These are phyloP conservation scores for Malurus melanocephalus DNA, from an alignment of 2,113 vertebrate genomes.

Conservation along the genomic window DNA sequence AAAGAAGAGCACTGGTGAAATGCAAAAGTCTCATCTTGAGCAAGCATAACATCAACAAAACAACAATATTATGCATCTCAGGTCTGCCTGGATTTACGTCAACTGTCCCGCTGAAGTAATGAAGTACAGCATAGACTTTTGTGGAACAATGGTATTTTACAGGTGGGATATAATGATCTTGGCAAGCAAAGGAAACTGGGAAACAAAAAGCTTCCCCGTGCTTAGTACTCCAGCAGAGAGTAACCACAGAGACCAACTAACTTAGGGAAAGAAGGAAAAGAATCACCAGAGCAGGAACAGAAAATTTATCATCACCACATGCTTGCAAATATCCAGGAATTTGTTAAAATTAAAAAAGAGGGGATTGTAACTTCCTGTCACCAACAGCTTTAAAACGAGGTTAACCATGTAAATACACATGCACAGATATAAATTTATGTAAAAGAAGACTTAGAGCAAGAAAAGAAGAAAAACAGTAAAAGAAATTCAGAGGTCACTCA, in stretches of 20 bases:
- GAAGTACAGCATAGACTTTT: not conserved
- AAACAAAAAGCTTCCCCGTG: not conserved
- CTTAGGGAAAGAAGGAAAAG: not conserved
- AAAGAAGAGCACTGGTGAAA: not conserved
- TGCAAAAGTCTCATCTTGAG: fast-evolving
- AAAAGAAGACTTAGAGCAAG: not conserved
- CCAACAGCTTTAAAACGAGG: not conserved
- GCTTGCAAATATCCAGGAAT: not conserved
- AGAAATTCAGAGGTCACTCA: not conserved
- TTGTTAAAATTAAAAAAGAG: not conserved
- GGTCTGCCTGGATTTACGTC: not conserved
- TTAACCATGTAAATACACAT: not conserved
- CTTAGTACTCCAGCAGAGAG: not conserved
- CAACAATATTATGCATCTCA: not conserved
- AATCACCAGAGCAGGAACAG: not conserved
- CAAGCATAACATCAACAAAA: not conserved
- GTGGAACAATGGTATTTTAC: not conserved
- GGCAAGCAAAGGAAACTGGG: not conserved
- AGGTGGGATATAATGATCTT: not conserved
- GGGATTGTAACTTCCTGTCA: not conserved
- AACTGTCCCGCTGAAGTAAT: not conserved
- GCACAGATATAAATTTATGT: not conserved
- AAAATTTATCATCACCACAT: not conserved
- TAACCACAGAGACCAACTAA: not conserved
- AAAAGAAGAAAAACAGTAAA: not conserved